A percentile compares a stretch with the other conserved stretches of the same genome.
Conservation (phyloP, 2,113 vertebrate genomes). For the Pluvianellus socialis region DNA sequence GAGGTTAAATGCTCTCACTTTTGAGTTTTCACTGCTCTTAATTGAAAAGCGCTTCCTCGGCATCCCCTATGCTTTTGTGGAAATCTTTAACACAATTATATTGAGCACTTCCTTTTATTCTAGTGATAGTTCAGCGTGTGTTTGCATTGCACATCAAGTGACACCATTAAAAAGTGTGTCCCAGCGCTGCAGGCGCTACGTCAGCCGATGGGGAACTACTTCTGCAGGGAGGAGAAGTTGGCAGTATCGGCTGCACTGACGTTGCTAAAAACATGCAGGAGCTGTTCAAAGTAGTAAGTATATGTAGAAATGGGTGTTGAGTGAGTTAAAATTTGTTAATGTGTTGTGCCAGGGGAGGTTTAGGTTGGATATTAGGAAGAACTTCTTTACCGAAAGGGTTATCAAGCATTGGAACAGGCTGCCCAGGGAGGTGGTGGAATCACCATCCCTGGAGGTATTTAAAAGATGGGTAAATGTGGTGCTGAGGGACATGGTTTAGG, state of each 20-base stretch:
- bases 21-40: constrained; percentile 7
- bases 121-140: not conserved
- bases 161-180: not conserved
- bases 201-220: not conserved
- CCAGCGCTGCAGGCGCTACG: not conserved
- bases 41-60: constrained; percentile 23
- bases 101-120: constrained; percentile 18
- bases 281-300: not conserved
- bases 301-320: not conserved
- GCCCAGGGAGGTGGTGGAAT: too few relatives aligned
- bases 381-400: too few relatives aligned
- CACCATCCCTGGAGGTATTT: too few relatives aligned
- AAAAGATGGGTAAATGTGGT: too few relatives aligned
- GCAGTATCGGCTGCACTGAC: not conserved
- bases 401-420: too few relatives aligned
- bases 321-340: not conserved
- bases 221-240: not conserved
- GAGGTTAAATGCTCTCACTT: not conserved
- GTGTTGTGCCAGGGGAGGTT: too few relatives aligned
- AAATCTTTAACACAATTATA: constrained; percentile 36
- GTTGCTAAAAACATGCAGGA: not conserved
- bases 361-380: too few relatives aligned
- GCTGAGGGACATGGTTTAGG: too few relatives aligned
- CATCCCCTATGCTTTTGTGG: not conserved
- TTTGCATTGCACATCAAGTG: not conserved